These are phyloP conservation scores for Thysanoteuthis rhombus DNA, from an alignment of 2,888 invertebrate species.

Conservation along the genomic window DNA sequence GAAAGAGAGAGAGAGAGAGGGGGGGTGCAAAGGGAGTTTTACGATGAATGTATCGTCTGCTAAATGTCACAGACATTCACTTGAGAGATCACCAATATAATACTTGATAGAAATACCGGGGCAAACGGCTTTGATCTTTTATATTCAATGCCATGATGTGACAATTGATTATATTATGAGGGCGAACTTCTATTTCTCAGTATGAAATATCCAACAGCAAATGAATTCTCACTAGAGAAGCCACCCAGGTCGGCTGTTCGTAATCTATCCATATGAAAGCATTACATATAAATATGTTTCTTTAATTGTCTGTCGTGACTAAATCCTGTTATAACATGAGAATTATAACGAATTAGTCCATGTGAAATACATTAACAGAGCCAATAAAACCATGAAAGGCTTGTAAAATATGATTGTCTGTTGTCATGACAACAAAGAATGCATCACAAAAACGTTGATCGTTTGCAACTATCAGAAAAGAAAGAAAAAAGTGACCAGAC, in stretches of 20 bases:
- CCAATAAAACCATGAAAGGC: too few relatives aligned
- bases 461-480: too few relatives aligned
- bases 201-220: background rate
- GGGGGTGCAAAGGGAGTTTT: background rate
- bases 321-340: too few relatives aligned
- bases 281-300: background rate
- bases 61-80: background rate
- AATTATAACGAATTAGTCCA: too few relatives aligned
- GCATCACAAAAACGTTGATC: too few relatives aligned
- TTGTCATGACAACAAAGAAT: too few relatives aligned
- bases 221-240: background rate
- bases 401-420: too few relatives aligned
- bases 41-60: background rate
- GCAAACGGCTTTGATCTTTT: background rate
- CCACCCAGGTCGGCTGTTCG: background rate
- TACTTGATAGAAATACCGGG: background rate
- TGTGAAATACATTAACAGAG: too few relatives aligned
- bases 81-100: background rate
- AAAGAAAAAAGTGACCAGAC: too few relatives aligned
- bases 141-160: background rate
- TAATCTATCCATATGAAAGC: background rate
- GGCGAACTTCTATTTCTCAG: too few relatives aligned
- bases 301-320: too few relatives aligned
- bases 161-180: background rate
- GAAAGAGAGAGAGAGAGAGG: background rate